phyloP scores from a whole-genome alignment of 2,113 vertebrate genomes.

The Athene noctua region DNA sequence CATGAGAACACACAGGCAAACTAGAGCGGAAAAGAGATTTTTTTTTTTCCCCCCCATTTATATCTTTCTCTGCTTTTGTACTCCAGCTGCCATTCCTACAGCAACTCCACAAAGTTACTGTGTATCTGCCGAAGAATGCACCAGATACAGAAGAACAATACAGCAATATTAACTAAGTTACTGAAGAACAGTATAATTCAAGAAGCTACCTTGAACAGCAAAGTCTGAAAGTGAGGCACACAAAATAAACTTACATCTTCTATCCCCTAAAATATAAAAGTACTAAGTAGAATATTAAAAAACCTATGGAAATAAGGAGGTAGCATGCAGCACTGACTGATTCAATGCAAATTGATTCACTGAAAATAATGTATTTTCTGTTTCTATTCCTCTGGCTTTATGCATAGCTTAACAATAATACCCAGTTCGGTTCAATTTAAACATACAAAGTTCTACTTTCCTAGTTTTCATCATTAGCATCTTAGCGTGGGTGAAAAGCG shows the following conservation, averaged over 20 bases:
- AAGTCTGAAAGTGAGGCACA: not conserved
- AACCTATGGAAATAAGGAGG: not conserved
- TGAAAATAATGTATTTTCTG: not conserved
- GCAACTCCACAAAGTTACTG: not conserved
- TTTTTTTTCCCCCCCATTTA: not conserved
- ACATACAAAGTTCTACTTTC: not conserved
- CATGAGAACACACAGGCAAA: not conserved
- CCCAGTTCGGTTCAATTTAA: not conserved
- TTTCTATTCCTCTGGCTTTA: not conserved
- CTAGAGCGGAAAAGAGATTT: not conserved
- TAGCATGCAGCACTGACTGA: not conserved
- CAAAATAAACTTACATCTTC: not conserved
- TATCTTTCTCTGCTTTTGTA: not conserved
- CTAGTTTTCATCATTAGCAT: not conserved
- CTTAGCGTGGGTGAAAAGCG: not conserved
- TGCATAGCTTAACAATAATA: not conserved
- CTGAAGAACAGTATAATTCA: not conserved
- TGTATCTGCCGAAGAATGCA: not conserved
- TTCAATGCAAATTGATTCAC: not conserved
- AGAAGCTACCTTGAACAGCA: not conserved
- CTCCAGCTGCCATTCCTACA: not conserved
- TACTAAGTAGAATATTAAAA: not conserved
- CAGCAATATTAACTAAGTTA: not conserved
- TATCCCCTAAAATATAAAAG: not conserved
- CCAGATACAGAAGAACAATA: not conserved